Base-by-base conservation (phyloP, 2,113 vertebrate species). In the Carollia perspicillata region DNA sequence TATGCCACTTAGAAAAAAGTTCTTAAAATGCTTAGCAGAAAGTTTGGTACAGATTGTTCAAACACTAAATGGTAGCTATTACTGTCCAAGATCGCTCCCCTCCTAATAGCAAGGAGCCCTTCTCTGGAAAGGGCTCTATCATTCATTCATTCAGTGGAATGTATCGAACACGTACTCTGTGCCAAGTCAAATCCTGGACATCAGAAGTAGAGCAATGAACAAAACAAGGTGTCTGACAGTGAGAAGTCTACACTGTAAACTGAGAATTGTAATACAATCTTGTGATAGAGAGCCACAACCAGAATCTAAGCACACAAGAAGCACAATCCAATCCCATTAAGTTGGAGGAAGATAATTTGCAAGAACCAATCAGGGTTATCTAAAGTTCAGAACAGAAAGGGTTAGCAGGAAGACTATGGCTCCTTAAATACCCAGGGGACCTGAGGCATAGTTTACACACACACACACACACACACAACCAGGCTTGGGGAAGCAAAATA, bases 21-120 rank as follows among this genome's bases (percentile, higher is more conserved):
- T 68, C 10, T 93, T 90, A 58, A 84, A 85, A 89, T 69, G 35
- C 18, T 75, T 74, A 91, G 37, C 4, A 71, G 11, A 72, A n/a
- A 23, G 42, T 13, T 80, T 89, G 33, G 30, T 18, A 93, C 35
- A 77, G 33, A 95, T 72, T 89, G 37, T 20, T 40, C 58, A 77
- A 84, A 94, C 9, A 90, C 18, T 85, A 91, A 93, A 30, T 88
- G 12, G 47, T 85, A 93, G 49, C 30, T 72, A 44, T 84, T 63
- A 89, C 3, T 58, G 23, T 53, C 40, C n/a, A 94, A 47, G 42
- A 80, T 16, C 10, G 78, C 10, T 42, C 0, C 2, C 35, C 23
- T 51, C 33, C 26, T 42, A 84, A 95, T 0, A 83, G 53, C 5
- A 84, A 20, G 5, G 2, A 65, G 42, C 17, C 2, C 22, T 90